Evolutionary conservation across 2,888 invertebrate species (phyloP).

Genomic region (Asteroscopus sphinx): DNA sequence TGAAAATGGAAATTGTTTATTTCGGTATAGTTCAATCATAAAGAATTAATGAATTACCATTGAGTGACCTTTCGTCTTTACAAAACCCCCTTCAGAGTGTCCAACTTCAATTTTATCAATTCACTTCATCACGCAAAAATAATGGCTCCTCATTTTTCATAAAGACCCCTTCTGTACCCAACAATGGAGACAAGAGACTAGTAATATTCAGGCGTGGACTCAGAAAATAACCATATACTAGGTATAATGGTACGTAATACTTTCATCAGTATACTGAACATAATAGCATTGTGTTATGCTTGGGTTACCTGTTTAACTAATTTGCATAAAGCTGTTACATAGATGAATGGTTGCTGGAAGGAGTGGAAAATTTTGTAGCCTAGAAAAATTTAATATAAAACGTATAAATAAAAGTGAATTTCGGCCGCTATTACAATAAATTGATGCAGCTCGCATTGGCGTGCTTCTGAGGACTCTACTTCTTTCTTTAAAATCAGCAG

Average conservation of each 20-base stretch:
- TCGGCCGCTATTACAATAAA: too few species aligned
- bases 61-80: too few species aligned
- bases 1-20: too few species aligned
- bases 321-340: slow-evolving; percentile 55
- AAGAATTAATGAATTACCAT: too few species aligned
- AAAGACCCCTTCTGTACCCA: not conserved
- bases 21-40: too few species aligned
- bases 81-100: not conserved
- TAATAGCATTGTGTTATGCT: slow-evolving; percentile 53
- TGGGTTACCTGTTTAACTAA: slow-evolving; percentile 58
- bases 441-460: too few species aligned
- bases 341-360: slow-evolving; percentile 34
- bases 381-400: not conserved
- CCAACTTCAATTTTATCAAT: not conserved
- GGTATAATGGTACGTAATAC: slow-evolving; percentile 46
- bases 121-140: slow-evolving; percentile 8
- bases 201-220: slow-evolving; percentile 16
- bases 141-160: slow-evolving; percentile 16
- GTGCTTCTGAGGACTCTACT: too few species aligned
- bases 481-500: too few species aligned
- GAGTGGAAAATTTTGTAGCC: not conserved
- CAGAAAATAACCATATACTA: slow-evolving; percentile 48
- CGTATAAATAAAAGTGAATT: too few species aligned
- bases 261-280: slow-evolving; percentile 48
- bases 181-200: slow-evolving; percentile 8